Percentiles rank a stretch among this genome's conserved stretches.
Evolutionary conservation across 2,888 invertebrate species (phyloP).

Genomic region (Coenonympha glycerion): DNA sequence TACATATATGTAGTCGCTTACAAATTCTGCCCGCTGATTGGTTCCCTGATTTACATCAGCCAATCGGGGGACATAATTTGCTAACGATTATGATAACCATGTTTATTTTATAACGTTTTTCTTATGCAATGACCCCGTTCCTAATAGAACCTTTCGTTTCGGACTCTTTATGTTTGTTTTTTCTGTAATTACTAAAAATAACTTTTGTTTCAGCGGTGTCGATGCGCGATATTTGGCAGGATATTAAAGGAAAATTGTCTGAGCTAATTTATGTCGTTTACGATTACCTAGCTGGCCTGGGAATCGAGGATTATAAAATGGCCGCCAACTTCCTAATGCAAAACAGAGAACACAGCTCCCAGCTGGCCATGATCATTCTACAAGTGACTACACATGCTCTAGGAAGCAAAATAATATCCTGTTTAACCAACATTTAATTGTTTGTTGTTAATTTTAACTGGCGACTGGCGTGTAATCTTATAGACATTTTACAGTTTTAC

Average conservation of each 20-base stretch:
- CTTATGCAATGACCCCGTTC: no score
- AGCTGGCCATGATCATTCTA: conserved; percentile 52
- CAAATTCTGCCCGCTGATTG: no score
- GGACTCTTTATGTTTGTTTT: no score
- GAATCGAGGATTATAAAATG: conserved; percentile 52
- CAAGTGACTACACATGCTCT: conserved; percentile 47
- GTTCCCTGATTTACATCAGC: no score
- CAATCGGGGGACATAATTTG: no score
- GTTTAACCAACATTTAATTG: conserved; percentile 31
- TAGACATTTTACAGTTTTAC: not conserved
- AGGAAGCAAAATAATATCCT: conserved; percentile 57
- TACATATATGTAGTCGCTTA: no score
- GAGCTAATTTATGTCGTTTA: conserved; percentile 62
- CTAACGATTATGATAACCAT: no score
- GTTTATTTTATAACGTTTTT: no score
- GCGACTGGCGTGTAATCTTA: not conserved
- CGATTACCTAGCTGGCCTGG: conserved; percentile 59
- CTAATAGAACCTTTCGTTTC: no score
- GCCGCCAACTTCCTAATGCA: conserved; percentile 47
- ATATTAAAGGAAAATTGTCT: conserved; percentile 47
- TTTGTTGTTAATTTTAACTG: not conserved
- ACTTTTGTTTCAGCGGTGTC: conserved; percentile 47
- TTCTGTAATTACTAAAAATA: no score
- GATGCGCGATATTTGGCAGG: conserved; percentile 61
- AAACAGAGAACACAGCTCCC: conserved; percentile 35